These are phyloP conservation scores for Troglohyphantes excavatus DNA, from an alignment of 2,888 invertebrate species.

Conservation along the genomic window DNA sequence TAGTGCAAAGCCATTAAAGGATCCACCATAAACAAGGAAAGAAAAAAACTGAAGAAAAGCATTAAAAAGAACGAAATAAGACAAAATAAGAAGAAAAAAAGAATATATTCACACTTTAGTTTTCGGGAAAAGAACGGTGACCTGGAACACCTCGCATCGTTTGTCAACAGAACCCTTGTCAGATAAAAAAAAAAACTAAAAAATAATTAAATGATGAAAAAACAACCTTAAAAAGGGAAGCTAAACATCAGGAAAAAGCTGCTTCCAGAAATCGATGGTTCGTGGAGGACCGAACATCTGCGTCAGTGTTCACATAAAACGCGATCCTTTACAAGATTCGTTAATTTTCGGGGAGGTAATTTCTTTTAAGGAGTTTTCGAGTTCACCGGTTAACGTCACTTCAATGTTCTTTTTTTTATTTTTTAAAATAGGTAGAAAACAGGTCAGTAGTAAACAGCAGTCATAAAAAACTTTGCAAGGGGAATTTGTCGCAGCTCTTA, in stretches of 20 bases:
- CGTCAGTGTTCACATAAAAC: constrained; percentile 27
- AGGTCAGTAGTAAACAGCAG: not conserved
- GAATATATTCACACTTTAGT: constrained; percentile 52
- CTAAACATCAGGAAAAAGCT: constrained; percentile 26
- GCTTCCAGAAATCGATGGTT: constrained; percentile 59
- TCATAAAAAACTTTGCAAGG: not conserved
- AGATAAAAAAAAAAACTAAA: constrained; percentile 22
- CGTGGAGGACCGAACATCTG: constrained; percentile 65
- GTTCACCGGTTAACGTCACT: constrained; percentile 1
- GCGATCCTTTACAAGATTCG: constrained; percentile 40
- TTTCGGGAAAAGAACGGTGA: constrained; percentile 33
- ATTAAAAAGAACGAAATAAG: constrained; percentile 8
- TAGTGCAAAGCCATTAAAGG: constrained; percentile 42
- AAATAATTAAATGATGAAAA: constrained; percentile 46
- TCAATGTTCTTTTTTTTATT: not conserved
- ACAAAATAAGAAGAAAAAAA: not conserved
- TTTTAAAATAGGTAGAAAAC: not conserved
- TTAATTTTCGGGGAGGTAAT: constrained; percentile 57
- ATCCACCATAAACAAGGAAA: constrained; percentile 31
- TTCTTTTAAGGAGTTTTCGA: constrained; percentile 21
- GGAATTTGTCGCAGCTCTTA: not conserved
- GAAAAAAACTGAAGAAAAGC: constrained; percentile 1
- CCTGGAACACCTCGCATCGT: constrained; percentile 60
- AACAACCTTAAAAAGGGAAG: constrained; percentile 40
- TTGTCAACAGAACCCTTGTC: constrained; percentile 53